Conservation (phyloP, 2,888 invertebrate genomes). For the Rotaria macrura region DNA sequence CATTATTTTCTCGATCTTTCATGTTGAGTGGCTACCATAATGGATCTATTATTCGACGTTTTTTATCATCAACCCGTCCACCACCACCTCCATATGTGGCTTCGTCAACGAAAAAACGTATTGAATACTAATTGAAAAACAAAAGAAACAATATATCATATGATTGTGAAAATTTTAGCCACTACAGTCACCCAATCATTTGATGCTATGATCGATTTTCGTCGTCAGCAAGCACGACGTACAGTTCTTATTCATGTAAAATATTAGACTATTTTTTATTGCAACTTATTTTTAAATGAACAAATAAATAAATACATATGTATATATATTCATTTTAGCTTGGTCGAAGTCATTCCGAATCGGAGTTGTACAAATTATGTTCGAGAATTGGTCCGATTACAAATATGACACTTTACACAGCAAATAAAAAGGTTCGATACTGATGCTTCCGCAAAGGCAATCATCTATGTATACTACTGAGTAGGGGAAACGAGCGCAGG, state of each 20-base stretch:
- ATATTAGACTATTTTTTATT: neutral
- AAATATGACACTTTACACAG: constrained; percentile 9
- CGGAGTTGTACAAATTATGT: neutral
- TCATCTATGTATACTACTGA: too few species aligned
- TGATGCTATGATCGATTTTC: neutral
- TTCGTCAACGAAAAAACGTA: neutral
- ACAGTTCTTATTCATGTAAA: neutral
- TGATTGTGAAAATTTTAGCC: neutral
- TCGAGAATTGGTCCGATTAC: neutral
- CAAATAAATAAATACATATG: too few species aligned
- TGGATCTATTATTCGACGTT: neutral
- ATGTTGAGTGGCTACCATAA: neutral
- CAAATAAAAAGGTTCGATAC: neutral
- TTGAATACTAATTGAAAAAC: too few species aligned
- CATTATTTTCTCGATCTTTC: neutral
- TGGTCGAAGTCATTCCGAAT: neutral
- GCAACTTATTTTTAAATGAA: too few species aligned
- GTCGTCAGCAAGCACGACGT: constrained; percentile 9
- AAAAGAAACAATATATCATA: neutral
- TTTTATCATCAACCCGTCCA: neutral
- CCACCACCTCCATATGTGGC: neutral
- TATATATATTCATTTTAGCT: too few species aligned
- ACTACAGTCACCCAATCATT: neutral
- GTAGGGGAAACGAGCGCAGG: too few species aligned
- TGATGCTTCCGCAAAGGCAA: neutral